Evolutionary conservation across 2,113 vertebrate genomes (phyloP).

Genomic region (Ivindomyrus marchei): DNA sequence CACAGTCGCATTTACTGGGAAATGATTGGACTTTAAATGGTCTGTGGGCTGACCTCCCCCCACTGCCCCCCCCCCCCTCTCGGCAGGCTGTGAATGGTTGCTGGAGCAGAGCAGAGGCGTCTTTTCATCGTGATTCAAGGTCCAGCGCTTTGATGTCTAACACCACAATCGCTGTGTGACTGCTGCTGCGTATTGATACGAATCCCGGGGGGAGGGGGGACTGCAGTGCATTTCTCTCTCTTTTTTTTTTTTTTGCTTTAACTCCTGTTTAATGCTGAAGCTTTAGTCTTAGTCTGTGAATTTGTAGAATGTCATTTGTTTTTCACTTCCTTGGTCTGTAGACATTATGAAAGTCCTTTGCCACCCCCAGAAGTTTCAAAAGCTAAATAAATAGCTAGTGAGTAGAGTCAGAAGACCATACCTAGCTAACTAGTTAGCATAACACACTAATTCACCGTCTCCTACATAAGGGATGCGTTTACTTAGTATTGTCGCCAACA

Average conservation of each 20-base stretch:
- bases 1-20: not conserved
- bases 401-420: not conserved
- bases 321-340: not conserved
- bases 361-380: not conserved
- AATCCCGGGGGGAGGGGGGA: not conserved
- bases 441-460: not conserved
- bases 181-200: not conserved
- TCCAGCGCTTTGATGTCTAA: not conserved
- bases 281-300: not conserved
- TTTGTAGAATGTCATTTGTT: not conserved
- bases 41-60: not conserved
- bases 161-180: not conserved
- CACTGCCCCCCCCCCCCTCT: not conserved
- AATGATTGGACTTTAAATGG: constrained; percentile 4
- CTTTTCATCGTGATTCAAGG: not conserved
- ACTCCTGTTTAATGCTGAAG: not conserved
- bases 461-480: not conserved
- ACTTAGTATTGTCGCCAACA: not conserved
- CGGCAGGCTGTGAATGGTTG: not conserved
- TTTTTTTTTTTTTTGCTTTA: not conserved
- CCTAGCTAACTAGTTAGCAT: not conserved
- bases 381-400: too few species aligned
- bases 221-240: not conserved
- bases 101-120: not conserved
- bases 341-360: not conserved